Base-by-base conservation (phyloP, 35 echinoderm and acorn worm species). In the Lytechinus variegatus region DNA sequence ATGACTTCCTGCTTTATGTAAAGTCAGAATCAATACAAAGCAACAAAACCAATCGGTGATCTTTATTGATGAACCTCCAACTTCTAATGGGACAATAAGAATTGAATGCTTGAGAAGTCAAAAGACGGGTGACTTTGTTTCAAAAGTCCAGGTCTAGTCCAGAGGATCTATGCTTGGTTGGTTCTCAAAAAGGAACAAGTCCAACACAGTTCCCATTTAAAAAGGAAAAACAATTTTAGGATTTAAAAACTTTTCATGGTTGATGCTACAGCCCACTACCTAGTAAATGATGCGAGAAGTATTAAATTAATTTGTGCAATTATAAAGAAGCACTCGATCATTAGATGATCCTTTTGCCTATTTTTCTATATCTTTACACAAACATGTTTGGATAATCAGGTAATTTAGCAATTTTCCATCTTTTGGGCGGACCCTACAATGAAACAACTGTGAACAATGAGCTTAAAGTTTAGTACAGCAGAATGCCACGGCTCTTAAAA, bases 151-250 rank as follows among this genome's bases (percentile, higher is more conserved):
- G 5, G 66, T 79, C 66, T 16, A 79, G 8, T n/a, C 66, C 21
- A 79, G 21, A 16, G 66, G 66, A 79, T 79, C 66, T 79, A 79
- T 79, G 66, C 66, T 79, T 79, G 66, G 66, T 79, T 79, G 66
- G 66, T 24, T 79, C 56, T 9, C 9, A 58, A 11, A 9, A 16
- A 79, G n/a, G 66, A 79, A 79, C 66, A 19, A 24, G 16, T 24
- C 66, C 8, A 24, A 79, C 1, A 79, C 0, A 58, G 66, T 79
- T 79, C 66, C 66, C 19, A 79, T 16, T 1, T 16, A 79, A 44
- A 44, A 44, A 44, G 33, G 19, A 24, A 79, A 16, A 79, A 79
- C 66, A 79, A 79, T 3, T 79, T 13, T 14, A 71, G 12, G 16
- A 21, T 71, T 21, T 5, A 71, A 21, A 19, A 5, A 6, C 61